phyloP scores from a whole-genome alignment of 2,888 invertebrate species.

The Eupithecia abbreviata region DNA sequence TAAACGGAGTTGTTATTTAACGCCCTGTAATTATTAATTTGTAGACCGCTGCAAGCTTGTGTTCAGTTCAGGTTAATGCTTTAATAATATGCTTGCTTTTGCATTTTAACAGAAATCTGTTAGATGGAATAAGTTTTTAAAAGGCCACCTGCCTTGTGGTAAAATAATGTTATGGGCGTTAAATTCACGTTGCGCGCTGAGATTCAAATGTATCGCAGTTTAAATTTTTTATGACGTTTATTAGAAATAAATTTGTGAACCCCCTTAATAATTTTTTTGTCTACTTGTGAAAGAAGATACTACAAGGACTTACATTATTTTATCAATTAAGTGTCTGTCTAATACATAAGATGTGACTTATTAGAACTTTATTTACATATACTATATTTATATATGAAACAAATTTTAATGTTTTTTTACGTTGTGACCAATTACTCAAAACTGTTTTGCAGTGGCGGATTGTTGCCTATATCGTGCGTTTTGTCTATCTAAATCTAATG shows the following conservation, averaged over 20 bases:
- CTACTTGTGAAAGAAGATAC: no score
- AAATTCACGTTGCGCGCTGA: neutral
- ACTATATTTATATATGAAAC: no score
- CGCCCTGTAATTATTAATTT: conserved; percentile 74
- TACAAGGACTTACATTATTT: no score
- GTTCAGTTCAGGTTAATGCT: conserved; percentile 4
- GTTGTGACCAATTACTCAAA: no score
- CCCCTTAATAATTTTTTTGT: neutral
- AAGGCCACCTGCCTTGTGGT: conserved; percentile 4
- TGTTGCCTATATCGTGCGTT: no score
- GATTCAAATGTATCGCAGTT: neutral
- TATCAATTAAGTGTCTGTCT: no score
- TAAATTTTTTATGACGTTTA: neutral
- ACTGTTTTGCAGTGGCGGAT: no score
- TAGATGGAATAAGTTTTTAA: neutral
- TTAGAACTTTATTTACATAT: no score
- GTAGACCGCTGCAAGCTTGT: conserved; percentile 55
- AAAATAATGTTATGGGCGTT: neutral
- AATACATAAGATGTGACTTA: no score
- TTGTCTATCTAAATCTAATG: no score
- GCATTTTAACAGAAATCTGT: conserved; percentile 12
- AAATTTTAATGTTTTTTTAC: no score
- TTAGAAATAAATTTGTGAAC: neutral
- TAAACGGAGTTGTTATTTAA: conserved; percentile 57
- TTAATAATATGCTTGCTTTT: conserved; percentile 9